Percentiles rank a stretch among this genome's conserved stretches.
These are phyloP conservation scores for Aptenodytes forsteri DNA, from an alignment of 2,113 vertebrate genomes.

Conservation along the genomic window DNA sequence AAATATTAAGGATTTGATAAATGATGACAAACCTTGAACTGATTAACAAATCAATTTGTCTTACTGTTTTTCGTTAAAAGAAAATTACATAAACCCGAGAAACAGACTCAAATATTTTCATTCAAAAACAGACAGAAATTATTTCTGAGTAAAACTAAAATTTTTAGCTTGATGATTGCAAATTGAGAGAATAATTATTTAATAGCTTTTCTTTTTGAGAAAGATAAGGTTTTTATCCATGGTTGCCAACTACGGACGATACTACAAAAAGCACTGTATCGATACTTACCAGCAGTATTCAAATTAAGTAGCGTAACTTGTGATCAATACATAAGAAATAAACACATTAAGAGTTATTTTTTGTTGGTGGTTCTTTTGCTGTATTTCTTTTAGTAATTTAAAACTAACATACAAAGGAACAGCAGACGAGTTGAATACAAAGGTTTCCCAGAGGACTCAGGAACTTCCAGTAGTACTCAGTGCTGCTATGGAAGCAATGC, in stretches of 20 bases:
- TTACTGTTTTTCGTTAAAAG: background rate
- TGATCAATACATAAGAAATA: background rate
- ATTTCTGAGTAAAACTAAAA: background rate
- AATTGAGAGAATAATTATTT: background rate
- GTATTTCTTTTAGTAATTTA: background rate
- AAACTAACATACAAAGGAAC: background rate
- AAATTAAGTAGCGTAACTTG: background rate
- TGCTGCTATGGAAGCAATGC: background rate
- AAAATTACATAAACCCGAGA: background rate
- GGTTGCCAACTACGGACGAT: background rate
- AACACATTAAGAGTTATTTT: background rate
- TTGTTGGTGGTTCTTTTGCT: background rate
- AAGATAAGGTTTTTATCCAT: background rate
- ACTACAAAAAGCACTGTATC: background rate
- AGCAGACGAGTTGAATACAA: background rate
- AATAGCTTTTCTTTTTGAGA: background rate
- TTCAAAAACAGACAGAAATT: background rate
- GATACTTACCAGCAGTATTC: background rate
- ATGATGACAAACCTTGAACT: background rate
- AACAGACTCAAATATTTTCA: background rate
- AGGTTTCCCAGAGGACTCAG: background rate
- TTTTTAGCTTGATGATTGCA: background rate
- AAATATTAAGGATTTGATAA: background rate
- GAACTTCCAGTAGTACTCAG: background rate
- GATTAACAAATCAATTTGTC: background rate